Conservation (phyloP, 2,797 vertebrate species). For the Dromococcyx pavoninus region DNA sequence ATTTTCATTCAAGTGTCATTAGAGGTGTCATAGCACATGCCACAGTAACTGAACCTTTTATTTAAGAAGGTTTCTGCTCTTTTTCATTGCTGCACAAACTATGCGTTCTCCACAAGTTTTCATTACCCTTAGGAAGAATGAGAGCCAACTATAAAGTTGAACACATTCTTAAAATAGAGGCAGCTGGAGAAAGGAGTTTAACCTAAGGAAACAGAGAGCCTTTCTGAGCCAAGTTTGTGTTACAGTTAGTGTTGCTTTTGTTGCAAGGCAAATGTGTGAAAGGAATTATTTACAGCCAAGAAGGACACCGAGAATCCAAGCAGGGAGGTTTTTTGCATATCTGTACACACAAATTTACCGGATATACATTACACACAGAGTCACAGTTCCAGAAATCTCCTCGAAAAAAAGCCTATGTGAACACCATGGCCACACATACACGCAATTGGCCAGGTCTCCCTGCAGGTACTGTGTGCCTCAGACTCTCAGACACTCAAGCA, state of each 20-base stretch:
- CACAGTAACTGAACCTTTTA: neutral
- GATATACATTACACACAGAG: fast-evolving
- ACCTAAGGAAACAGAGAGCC: conserved; percentile 27
- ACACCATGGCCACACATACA: fast-evolving
- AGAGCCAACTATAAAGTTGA: neutral
- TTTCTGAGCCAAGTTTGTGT: conserved; percentile 42
- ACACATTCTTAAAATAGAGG: conserved; percentile 49
- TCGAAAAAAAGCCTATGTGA: neutral
- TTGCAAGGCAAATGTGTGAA: conserved; percentile 8
- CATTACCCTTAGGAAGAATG: conserved; percentile 20
- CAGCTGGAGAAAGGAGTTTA: conserved; percentile 34
- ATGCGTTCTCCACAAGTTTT: conserved; percentile 29
- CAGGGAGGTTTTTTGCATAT: neutral
- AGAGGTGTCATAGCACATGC: neutral
- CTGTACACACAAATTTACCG: neutral
- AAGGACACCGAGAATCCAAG: neutral
- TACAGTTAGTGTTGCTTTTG: neutral
- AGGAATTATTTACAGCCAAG: conserved; percentile 36
- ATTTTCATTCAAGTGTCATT: neutral
- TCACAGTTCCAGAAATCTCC: neutral
- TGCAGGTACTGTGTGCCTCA: neutral
- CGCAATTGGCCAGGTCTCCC: neutral
- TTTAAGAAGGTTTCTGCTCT: neutral
- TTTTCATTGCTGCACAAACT: conserved; percentile 48
- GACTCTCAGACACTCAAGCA: neutral